Evolutionary conservation across 2,113 vertebrate genomes (phyloP).

Genomic region (Ranitomeya variabilis): DNA sequence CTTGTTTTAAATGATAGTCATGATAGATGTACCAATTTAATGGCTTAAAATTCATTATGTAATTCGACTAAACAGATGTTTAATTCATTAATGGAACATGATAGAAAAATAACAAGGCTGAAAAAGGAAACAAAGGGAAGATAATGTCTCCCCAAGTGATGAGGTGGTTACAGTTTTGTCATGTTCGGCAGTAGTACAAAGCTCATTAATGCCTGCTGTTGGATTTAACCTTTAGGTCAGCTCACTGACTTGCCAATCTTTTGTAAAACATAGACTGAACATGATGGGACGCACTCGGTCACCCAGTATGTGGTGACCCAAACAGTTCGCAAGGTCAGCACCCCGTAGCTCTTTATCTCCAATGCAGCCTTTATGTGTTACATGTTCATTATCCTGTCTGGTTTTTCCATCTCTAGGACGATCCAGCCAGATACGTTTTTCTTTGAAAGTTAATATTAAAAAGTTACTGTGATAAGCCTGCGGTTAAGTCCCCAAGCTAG

Average conservation of each 20-base stretch:
- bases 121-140: slow-evolving; percentile 39
- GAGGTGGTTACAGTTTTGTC: slow-evolving; percentile 45
- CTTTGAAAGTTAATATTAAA: slow-evolving; percentile 39
- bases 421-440: background rate
- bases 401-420: slow-evolving; percentile 16
- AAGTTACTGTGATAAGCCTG: slow-evolving; percentile 10
- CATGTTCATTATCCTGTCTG: slow-evolving; percentile 38
- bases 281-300: slow-evolving; percentile 35
- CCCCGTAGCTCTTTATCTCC: slow-evolving; percentile 34
- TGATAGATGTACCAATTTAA: background rate
- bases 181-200: slow-evolving; percentile 41
- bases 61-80: slow-evolving; percentile 33
- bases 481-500: slow-evolving; percentile 33
- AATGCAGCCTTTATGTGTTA: slow-evolving; percentile 27
- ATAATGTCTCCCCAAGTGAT: slow-evolving; percentile 32
- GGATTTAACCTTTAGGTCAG: slow-evolving; percentile 54
- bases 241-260: slow-evolving; percentile 45
- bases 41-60: slow-evolving; percentile 18
- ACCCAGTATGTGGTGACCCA: slow-evolving; percentile 45
- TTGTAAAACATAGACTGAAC: slow-evolving; percentile 36
- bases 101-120: slow-evolving; percentile 39
- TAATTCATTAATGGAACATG: slow-evolving; percentile 39
- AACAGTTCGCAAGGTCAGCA: slow-evolving; percentile 45
- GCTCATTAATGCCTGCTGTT: slow-evolving; percentile 53
- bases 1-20: background rate